Conservation (phyloP, 2,797 vertebrate genomes). For the Tinamus major region DNA sequence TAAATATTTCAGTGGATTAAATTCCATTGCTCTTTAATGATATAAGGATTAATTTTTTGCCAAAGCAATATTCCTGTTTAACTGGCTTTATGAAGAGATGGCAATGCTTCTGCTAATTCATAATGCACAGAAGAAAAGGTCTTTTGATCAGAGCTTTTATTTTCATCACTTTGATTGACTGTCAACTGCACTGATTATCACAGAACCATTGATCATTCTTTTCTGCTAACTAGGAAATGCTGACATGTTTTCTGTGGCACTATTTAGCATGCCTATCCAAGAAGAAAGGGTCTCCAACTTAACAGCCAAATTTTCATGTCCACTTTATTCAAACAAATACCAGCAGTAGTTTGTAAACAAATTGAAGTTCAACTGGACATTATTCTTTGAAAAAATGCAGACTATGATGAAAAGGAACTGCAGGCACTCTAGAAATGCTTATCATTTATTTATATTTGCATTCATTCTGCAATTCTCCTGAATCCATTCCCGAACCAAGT, state of each 20-base stretch:
- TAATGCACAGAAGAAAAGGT: constrained; percentile 60
- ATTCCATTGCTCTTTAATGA: not conserved
- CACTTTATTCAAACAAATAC: not conserved
- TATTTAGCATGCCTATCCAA: constrained; percentile 35
- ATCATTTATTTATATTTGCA: not conserved
- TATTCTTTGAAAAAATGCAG: not conserved
- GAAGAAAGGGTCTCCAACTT: constrained; percentile 5
- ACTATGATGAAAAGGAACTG: not conserved
- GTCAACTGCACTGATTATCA: constrained; percentile 70
- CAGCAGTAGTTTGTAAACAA: constrained; percentile 7
- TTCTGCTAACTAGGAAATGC: constrained; percentile 60
- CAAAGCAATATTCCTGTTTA: not conserved
- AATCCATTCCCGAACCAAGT: not conserved
- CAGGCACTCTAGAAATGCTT: not conserved
- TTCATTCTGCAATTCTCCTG: not conserved
- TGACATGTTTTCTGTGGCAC: constrained; percentile 51
- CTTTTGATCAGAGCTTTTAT: constrained; percentile 73
- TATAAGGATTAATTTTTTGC: constrained; percentile 2
- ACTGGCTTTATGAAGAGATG: constrained; percentile 15
- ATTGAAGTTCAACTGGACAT: not conserved
- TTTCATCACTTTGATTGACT: constrained; percentile 70
- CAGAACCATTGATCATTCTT: constrained; percentile 68
- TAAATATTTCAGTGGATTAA: not conserved
- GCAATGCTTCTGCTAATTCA: constrained; percentile 60
- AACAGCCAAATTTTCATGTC: not conserved